Conservation (phyloP, 2,113 vertebrate genomes). For the Lophochroa leadbeateri region DNA sequence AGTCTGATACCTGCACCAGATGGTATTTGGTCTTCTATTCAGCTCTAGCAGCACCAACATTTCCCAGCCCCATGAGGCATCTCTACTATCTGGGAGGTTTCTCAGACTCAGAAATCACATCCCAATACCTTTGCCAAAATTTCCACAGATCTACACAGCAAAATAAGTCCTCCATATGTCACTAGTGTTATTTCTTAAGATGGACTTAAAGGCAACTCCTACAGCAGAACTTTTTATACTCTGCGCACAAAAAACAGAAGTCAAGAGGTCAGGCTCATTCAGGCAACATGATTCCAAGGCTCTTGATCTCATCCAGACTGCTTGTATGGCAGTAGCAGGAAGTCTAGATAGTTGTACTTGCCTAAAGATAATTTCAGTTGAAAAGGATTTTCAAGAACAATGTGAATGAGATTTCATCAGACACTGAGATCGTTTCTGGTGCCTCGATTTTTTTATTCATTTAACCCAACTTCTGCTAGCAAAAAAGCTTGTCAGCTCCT, state of each 20-base stretch:
- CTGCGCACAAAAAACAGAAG: not conserved
- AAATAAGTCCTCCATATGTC: not conserved
- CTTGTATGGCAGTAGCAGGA: not conserved
- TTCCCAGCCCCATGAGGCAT: accelerated
- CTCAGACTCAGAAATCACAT: not conserved
- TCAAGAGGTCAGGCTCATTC: not conserved
- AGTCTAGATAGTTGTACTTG: not conserved
- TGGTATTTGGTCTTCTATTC: not conserved
- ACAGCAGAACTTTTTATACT: not conserved
- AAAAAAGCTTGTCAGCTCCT: not conserved
- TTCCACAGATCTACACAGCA: not conserved
- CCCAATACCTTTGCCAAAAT: not conserved
- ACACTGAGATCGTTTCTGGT: not conserved
- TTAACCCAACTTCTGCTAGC: not conserved
- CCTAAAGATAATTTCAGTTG: not conserved
- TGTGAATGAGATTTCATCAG: not conserved
- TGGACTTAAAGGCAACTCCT: not conserved
- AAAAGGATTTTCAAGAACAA: not conserved
- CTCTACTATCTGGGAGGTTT: not conserved
- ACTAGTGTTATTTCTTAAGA: not conserved
- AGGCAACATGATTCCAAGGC: not conserved
- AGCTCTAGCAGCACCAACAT: not conserved
- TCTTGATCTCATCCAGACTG: not conserved
- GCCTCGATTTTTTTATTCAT: not conserved
- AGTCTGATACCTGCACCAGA: not conserved